phyloP scores from a whole-genome alignment of 2,797 vertebrate genomes.

The Hydrolagus colliei region DNA sequence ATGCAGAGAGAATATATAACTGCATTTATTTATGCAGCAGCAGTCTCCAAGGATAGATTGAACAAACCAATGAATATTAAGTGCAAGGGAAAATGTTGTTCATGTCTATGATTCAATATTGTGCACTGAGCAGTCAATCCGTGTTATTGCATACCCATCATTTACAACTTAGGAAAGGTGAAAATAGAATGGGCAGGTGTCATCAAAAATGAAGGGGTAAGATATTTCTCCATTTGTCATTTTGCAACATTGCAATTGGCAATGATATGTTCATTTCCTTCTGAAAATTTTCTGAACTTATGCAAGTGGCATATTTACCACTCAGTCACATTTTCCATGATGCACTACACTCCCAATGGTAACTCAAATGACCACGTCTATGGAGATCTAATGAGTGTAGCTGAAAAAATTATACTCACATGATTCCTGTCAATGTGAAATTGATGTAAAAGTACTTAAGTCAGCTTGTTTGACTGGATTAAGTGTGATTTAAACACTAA shows the following conservation, averaged over 20 bases:
- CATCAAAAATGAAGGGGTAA: conserved; percentile 18
- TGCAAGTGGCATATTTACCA: conserved; percentile 19
- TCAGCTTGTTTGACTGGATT: no score
- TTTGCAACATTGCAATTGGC: conserved; percentile 12
- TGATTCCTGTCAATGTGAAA: not conserved
- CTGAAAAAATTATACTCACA: not conserved
- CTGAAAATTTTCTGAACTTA: conserved; percentile 17
- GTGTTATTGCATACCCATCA: not conserved
- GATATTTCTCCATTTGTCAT: not conserved
- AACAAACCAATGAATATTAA: conserved; percentile 8
- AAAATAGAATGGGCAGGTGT: not conserved
- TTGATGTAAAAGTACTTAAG: no score
- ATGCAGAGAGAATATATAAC: not conserved
- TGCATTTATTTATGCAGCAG: conserved; percentile 19
- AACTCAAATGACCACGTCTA: not conserved
- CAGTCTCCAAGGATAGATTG: not conserved
- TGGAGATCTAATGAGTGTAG: not conserved
- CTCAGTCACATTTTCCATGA: not conserved
- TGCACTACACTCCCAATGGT: not conserved
- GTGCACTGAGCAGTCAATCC: not conserved
- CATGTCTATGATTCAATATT: not conserved
- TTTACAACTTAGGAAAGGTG: conserved; percentile 26
- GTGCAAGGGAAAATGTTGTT: conserved; percentile 11
- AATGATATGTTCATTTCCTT: not conserved
- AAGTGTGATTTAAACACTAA: no score